Base-by-base conservation (phyloP, 2,797 vertebrate genomes). In the Dipus sagitta region DNA sequence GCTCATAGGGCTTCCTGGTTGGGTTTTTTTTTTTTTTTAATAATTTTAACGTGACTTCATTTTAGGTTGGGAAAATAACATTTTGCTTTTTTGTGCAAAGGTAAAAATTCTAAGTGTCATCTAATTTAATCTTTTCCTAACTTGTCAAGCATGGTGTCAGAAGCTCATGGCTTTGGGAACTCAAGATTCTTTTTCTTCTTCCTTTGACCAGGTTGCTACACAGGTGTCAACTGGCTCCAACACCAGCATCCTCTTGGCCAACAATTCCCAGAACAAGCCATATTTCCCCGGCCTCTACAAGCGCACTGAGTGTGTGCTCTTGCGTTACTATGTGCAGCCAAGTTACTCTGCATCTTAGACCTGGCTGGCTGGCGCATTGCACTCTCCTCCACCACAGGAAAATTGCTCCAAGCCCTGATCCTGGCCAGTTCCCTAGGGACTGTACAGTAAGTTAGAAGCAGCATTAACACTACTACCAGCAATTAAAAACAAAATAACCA, bases 381-480 rank as follows among this genome's bases (percentile, higher is more conserved):
- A 6, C 1, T 2, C 80, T 67, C 0, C 30, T 30, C 54, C 60
- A 13, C 0, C 38, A 6, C 13, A 21, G 6, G 30, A 34, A 17
- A 11, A 52, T 0, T 12, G 47, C 76, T 79, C 89, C 28, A 8
- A 11, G 38, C 77, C 91, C 71, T 0, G 12, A 26, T 65, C 97
- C 97, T 93, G 94, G 90, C 89, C 54, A n/a, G 95, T 95, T 98
- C 98, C 98, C 20, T 62, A 96, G 94, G 98, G 95, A 28, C 93
- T 96, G 98, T 86, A 64, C 74, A 1, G 17, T 71, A 88, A 94
- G 97, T 97, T 96, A 98, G 98, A 97, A 98, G 97, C 95, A 95
- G 90, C 97, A 98, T 97, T 95, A 96, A 98, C 97, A 96, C 92
- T 94, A 95, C 92, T 91, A 97, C 98, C 97, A 97, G 98, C 98